Conservation (phyloP, 2,797 vertebrate genomes). For the Siniperca obscura region DNA sequence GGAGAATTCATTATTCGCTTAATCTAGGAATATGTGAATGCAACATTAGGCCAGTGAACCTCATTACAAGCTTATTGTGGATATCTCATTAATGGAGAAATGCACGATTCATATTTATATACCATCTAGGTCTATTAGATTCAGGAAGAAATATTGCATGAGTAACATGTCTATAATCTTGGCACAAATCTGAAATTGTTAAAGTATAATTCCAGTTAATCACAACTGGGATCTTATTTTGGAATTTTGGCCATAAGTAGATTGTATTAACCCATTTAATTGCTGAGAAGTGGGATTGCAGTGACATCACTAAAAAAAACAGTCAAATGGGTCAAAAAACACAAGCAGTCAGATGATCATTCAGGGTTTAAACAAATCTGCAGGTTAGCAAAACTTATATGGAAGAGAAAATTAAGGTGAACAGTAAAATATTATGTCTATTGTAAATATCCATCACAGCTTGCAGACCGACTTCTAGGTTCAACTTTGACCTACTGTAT, state of each 20-base stretch:
- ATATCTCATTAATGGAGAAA: slow-evolving; percentile 56
- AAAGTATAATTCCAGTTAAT: slow-evolving; percentile 3
- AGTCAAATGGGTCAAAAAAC: not conserved
- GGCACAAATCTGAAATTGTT: not conserved
- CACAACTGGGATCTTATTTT: not conserved
- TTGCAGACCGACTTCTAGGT: not conserved
- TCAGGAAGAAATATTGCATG: not conserved
- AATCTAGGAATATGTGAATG: slow-evolving; percentile 58
- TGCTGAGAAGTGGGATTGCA: not conserved
- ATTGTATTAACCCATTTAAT: not conserved
- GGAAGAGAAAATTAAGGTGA: not conserved
- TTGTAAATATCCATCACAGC: not conserved
- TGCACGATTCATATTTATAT: slow-evolving; percentile 30
- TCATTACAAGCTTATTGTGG: slow-evolving; percentile 56
- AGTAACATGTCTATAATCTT: slow-evolving; percentile 17
- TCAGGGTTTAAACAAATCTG: not conserved
- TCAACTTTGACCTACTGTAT: not conserved
- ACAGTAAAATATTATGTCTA: not conserved
- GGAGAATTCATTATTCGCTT: slow-evolving; percentile 55
- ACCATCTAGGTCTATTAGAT: slow-evolving; percentile 24
- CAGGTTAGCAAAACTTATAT: too few species aligned
- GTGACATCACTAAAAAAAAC: not conserved
- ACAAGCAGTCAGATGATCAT: not conserved
- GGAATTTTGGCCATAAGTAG: not conserved
- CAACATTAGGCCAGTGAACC: slow-evolving; percentile 48